Evolutionary conservation across 2,113 vertebrate genomes (phyloP).

Genomic region (Megaceryle torquata): DNA sequence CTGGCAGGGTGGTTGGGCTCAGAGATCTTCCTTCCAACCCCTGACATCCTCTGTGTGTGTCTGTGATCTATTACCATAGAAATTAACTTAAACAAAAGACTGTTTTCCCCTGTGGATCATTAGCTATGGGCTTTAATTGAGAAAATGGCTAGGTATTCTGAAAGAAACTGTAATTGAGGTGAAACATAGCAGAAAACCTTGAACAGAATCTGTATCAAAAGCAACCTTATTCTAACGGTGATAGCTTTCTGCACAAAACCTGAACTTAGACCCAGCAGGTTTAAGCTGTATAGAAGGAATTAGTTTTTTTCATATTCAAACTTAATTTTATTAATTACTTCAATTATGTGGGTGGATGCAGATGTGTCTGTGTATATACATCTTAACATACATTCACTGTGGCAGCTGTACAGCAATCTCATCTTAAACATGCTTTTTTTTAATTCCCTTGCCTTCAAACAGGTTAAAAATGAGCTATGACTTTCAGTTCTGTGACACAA

Average conservation of each 20-base stretch:
- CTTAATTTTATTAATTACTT: background rate
- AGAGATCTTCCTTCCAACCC: no score
- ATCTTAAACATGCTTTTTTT: background rate
- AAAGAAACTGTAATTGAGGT: background rate
- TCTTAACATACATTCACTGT: background rate
- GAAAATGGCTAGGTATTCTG: background rate
- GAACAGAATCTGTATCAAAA: background rate
- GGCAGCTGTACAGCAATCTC: background rate
- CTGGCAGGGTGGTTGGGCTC: no score
- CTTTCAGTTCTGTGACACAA: background rate
- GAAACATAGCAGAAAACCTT: background rate
- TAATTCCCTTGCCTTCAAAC: background rate
- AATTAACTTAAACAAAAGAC: background rate
- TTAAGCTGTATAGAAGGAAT: background rate
- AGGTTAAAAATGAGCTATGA: background rate
- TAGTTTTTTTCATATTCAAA: background rate
- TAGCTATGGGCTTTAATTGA: background rate
- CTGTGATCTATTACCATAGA: background rate
- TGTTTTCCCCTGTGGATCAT: background rate
- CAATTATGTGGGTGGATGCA: background rate
- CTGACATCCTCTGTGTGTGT: no score
- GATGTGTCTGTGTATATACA: background rate
- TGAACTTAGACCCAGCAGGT: background rate
- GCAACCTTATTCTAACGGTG: background rate
- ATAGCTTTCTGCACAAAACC: background rate